phyloP scores from a whole-genome alignment of 2,888 invertebrate species.

The Tiliacea aurago region DNA sequence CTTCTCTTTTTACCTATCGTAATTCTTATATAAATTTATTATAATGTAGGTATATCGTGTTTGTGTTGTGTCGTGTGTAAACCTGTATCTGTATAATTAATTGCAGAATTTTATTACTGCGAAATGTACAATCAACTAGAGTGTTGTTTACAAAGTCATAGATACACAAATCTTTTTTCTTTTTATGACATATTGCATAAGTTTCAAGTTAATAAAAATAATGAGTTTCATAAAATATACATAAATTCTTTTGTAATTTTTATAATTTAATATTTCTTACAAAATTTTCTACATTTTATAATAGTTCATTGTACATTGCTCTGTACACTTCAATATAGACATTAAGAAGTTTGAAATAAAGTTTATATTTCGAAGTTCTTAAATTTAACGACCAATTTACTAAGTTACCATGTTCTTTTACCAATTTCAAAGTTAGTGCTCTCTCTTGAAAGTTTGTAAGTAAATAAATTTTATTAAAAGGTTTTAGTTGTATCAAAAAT shows the following conservation, averaged over 20 bases:
- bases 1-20: slow-evolving; percentile 37
- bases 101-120: slow-evolving; percentile 6
- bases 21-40: slow-evolving; percentile 33
- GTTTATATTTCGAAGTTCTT: slow-evolving; percentile 57
- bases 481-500: slow-evolving; percentile 21
- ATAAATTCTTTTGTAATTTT: slow-evolving; percentile 1
- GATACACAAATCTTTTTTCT: slow-evolving; percentile 4
- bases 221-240: not conserved
- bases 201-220: not conserved
- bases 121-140: slow-evolving; percentile 63
- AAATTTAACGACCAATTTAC: slow-evolving; percentile 62
- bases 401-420: slow-evolving; percentile 62
- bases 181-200: slow-evolving; percentile 2
- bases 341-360: slow-evolving; percentile 46
- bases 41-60: slow-evolving; percentile 32
- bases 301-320: slow-evolving; percentile 65
- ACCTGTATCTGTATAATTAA: slow-evolving; percentile 24
- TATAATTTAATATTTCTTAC: slow-evolving; percentile 23
- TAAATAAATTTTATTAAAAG: slow-evolving; percentile 55
- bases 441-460: slow-evolving; percentile 61
- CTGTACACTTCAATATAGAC: slow-evolving; percentile 42
- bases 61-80: slow-evolving; percentile 51
- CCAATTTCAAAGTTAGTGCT: slow-evolving; percentile 64
- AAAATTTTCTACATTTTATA: slow-evolving; percentile 20
- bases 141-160: not conserved